Conservation (phyloP, 2,888 invertebrate genomes). For the Agriopis leucophaearia region DNA sequence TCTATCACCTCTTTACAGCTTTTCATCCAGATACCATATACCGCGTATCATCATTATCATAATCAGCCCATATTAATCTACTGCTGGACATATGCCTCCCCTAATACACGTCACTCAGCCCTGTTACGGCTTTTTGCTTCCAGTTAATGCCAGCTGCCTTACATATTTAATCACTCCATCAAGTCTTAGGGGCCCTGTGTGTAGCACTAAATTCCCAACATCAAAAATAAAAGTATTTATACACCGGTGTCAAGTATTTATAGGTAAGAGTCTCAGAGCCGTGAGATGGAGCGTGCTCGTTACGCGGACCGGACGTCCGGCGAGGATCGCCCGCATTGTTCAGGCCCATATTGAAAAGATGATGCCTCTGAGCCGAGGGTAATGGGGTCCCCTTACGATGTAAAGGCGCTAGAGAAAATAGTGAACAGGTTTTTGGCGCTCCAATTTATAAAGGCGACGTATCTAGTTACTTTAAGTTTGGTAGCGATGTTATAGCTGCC, state of each 20-base stretch:
- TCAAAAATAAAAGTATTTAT: conserved; percentile 19
- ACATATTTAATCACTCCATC: too few relatives aligned
- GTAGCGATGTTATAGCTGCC: too few relatives aligned
- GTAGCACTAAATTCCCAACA: conserved; percentile 14
- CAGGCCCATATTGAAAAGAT: conserved; percentile 81
- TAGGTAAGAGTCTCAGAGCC: conserved; percentile 53
- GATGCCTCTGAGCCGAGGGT: conserved; percentile 71
- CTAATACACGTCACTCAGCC: too few relatives aligned
- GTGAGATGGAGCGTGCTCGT: conserved; percentile 70
- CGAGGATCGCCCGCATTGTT: conserved; percentile 75
- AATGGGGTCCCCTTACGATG: conserved; percentile 60
- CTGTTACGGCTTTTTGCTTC: too few relatives aligned
- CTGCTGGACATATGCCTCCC: too few relatives aligned
- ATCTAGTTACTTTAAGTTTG: background rate
- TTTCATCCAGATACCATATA: too few relatives aligned
- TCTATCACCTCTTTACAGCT: too few relatives aligned
- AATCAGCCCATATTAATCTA: too few relatives aligned
- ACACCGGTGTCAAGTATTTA: conserved; percentile 43
- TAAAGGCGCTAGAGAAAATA: conserved; percentile 57
- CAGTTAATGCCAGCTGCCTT: too few relatives aligned
- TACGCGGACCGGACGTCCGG: conserved; percentile 76
- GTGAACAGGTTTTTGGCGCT: conserved; percentile 54
- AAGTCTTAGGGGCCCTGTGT: too few relatives aligned
- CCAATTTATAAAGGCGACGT: conserved; percentile 29
- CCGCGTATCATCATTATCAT: too few relatives aligned